Evolutionary conservation across 2,888 invertebrate genomes (phyloP).

Genomic region (Lepidocyrtoides sp.): DNA sequence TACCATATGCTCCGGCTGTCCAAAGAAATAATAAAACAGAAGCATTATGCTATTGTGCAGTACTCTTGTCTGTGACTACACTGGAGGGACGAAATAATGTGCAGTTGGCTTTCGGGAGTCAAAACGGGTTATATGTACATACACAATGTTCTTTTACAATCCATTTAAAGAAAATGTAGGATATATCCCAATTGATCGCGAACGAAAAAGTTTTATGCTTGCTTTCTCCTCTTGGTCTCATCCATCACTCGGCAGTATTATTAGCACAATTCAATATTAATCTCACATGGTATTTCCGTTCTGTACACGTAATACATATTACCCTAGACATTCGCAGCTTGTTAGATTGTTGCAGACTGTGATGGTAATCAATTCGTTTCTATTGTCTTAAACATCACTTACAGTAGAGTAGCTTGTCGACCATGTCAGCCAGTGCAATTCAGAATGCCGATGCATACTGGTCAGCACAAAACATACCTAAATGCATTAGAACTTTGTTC

Average conservation of each 20-base stretch:
- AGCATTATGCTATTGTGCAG: no score
- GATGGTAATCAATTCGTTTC: background rate
- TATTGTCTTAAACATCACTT: background rate
- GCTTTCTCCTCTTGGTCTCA: no score
- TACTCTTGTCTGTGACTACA: no score
- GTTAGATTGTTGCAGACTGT: background rate
- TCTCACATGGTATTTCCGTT: no score
- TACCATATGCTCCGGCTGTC: conserved; percentile 36
- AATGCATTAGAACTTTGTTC: no score
- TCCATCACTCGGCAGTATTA: background rate
- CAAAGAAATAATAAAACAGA: conserved; percentile 39
- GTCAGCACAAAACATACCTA: no score
- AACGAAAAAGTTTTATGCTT: background rate
- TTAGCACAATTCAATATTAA: background rate
- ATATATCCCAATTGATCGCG: background rate
- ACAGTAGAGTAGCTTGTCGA: background rate
- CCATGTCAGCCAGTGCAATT: no score
- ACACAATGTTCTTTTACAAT: background rate
- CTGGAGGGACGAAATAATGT: background rate
- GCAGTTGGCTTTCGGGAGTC: background rate
- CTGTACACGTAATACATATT: no score
- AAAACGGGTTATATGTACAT: background rate
- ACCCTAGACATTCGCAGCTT: background rate
- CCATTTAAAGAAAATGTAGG: background rate
- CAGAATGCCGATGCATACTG: no score